A percentile compares a stretch with the other conserved stretches of the same genome.
Conservation (phyloP, 2,113 vertebrate species). For the Ceyx melanurus region DNA sequence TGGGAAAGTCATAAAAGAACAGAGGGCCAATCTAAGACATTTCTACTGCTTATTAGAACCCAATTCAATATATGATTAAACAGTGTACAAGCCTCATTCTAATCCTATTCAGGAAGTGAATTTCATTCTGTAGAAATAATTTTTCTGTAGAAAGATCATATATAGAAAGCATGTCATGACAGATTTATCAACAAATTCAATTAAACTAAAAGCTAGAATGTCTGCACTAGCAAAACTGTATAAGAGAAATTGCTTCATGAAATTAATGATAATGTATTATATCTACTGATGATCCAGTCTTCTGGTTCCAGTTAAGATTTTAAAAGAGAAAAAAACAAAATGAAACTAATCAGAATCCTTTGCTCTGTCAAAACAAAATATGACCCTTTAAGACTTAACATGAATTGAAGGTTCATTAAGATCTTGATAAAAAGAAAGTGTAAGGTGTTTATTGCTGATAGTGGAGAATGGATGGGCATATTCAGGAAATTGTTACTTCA, state of each 20-base stretch:
- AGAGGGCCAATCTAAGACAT: neutral
- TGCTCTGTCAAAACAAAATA: neutral
- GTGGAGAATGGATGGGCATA: neutral
- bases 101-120: neutral
- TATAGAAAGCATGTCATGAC: neutral
- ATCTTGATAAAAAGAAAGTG: neutral
- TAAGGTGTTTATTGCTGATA: neutral
- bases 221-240: neutral
- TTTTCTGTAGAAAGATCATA: neutral
- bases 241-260: conserved; percentile 20
- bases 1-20: neutral
- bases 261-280: conserved; percentile 3
- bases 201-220: conserved; percentile 52
- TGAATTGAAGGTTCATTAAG: neutral
- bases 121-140: neutral
- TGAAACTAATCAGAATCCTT: neutral
- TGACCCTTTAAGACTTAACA: neutral
- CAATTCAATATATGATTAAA: neutral
- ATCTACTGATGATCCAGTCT: neutral
- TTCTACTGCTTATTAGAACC: neutral
- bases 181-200: conserved; percentile 62
- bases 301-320: neutral
- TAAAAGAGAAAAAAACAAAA: neutral
- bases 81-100: neutral
- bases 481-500: neutral